Percentiles rank a stretch among this genome's conserved stretches.
phyloP scores from a whole-genome alignment of 2,888 invertebrate species.

The Desoria tigrina region DNA sequence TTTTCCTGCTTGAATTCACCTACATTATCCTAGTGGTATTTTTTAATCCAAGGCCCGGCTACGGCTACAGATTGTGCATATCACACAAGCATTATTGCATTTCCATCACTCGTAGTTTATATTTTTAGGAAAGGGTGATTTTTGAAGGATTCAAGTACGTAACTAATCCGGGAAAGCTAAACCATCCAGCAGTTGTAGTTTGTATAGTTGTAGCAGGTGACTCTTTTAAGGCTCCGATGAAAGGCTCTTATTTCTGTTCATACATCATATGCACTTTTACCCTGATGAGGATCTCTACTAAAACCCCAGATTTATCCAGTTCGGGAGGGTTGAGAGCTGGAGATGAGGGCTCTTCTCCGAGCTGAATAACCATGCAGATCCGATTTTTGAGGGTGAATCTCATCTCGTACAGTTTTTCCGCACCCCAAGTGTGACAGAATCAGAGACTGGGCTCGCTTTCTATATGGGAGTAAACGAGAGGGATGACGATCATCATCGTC shows the following conservation, averaged over 20 bases:
- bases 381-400: slow-evolving; percentile 9
- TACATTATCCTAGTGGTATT: too few relatives aligned
- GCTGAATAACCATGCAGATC: slow-evolving; percentile 11
- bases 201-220: slow-evolving; percentile 11
- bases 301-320: slow-evolving; percentile 2
- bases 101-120: neutral
- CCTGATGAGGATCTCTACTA: slow-evolving; percentile 11
- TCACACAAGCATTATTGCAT: too few relatives aligned
- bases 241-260: neutral
- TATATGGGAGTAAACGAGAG: slow-evolving; percentile 5
- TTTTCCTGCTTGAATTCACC: too few relatives aligned
- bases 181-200: slow-evolving; percentile 5
- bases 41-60: too few relatives aligned
- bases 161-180: slow-evolving; percentile 14
- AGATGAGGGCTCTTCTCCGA: neutral
- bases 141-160: slow-evolving; percentile 13
- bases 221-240: slow-evolving; percentile 1
- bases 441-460: neutral
- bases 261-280: neutral
- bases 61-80: too few relatives aligned
- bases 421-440: slow-evolving; percentile 8
- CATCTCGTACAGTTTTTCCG: neutral
- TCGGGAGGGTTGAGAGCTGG: neutral
- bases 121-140: neutral
- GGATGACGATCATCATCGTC: neutral